Evolutionary conservation across 35 echinoderm and acorn worm species (phyloP), one percentile per base, ranked within the genome.

Genomic region (Chiridota heheva): DNA sequence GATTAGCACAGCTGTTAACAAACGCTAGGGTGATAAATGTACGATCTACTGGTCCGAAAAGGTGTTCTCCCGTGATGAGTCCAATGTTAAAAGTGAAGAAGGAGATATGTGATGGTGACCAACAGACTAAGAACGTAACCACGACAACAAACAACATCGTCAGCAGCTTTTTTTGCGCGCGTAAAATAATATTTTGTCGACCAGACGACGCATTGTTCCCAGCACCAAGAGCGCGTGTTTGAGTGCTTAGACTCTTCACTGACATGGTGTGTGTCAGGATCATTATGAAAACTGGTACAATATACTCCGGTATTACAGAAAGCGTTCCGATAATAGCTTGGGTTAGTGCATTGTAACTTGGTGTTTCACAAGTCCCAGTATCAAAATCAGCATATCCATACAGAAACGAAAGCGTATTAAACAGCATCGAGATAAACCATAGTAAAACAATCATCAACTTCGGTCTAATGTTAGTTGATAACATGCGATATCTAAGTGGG

Each of bases 1-100:
- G 90, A 69, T 92, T 92, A 18, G 66, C 83, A 42, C 83, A 87
- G 5, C 84, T 87, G 60, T 92, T 92, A 27, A 81, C 53, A 40
- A 92, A 92, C 28, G 76, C 78, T 20, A 92, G 60, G 0, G 88
- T 26, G 13, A 88, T 59, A 55, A 87, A 82, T 15, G 48, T 16
- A 12, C 60, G 84, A 60, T 87, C 81, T 0, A 72, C 40, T 17
- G 51, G 37, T 31, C 83, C 68, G 33, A 40, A 81, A 15, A 92
- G 61, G 44, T 68, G 76, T 2, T 20, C 32, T 0, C 4, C 2
- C 25, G 36, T 35, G 0, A 91, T 38, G 25, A 60, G 32, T 8
- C 85, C 85, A 13, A 88, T 28, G 64, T 92, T 92, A 78, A 81
- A 78, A 1, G 71, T 20, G 32, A 92, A 49, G 28, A 81, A 88